Base-by-base conservation (phyloP, 2,113 vertebrate species). In the Rissa tridactyla region DNA sequence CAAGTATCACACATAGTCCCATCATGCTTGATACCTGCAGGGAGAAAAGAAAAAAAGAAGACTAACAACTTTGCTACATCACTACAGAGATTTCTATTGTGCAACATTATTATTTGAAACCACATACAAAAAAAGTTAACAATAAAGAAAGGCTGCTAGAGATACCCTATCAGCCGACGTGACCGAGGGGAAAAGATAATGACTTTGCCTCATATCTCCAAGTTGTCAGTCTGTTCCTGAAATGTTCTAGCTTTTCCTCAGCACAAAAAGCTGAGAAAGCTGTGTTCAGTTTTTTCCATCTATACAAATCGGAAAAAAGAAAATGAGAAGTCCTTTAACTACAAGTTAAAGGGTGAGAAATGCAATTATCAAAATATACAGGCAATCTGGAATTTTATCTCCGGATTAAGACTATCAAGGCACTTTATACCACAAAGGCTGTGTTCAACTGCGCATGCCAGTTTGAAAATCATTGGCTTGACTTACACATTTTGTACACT, bases 1-100 rank as follows among this genome's bases (percentile, higher is more conserved):
- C 99, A 99, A 46, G 99, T 99, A 97, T 99, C 99, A 95, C 99
- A 99, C 99, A 99, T 99, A 90, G 99, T 99, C 90, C 99, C 99
- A 91, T 99, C 99, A 32, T 99, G 99, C 94, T 99, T 99, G 97
- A 99, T 99, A 93, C 99, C 99, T 99, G 92, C 21, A 52, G 9
- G 25, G 18, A 66, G 9, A 42, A 80, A 92, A 94, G 88, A 94
- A 22, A 79, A 44, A 44, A 44, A 42, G 44, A 10, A 72, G 2
- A n/a, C 5, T 32, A 57, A 82, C 16, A 69, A 76, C 82, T 75
- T 44, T 17, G 57, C 69, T 61, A 72, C 62, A 26, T 32, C 49
- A 40, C 23, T 54, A 73, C 21, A 58, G 5, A 83, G n/a, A 58
- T 42, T 32, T 82, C 25, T 61, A 42, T 8, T n/a, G 58, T 1